Conservation (phyloP, 2,113 vertebrate species). For the Nibea coibor region DNA sequence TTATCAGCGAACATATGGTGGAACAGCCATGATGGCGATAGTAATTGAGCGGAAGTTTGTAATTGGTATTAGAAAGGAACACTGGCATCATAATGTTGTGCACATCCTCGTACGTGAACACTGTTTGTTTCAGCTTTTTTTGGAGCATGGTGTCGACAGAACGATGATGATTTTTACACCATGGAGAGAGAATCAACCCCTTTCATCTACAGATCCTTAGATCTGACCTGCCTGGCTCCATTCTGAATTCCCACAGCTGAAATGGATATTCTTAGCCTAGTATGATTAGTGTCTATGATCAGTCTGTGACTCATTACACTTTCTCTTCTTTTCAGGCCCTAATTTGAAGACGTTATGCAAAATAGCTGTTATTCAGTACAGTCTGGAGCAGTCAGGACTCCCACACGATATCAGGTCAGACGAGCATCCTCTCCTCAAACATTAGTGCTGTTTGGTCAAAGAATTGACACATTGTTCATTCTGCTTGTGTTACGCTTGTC, state of each 20-base stretch:
- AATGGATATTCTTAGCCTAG: constrained; percentile 38
- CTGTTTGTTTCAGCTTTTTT: constrained; percentile 25
- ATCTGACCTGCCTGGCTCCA: constrained; percentile 13
- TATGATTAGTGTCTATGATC: constrained; percentile 36
- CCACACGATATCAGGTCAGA: constrained; percentile 97
- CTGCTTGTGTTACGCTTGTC: constrained; percentile 44
- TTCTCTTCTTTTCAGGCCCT: constrained; percentile 86
- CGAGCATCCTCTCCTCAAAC: constrained; percentile 33
- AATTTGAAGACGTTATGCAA: constrained; percentile 99
- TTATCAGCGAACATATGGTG: constrained; percentile 69
- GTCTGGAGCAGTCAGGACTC: constrained; percentile 96
- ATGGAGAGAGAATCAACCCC: background rate
- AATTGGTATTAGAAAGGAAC: constrained; percentile 30
- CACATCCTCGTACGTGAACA: background rate
- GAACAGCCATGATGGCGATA: constrained; percentile 27
- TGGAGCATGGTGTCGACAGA: background rate
- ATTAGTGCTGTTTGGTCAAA: constrained; percentile 40
- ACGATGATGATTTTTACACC: constrained; percentile 9
- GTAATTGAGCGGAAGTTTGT: constrained; percentile 19
- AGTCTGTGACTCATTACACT: constrained; percentile 52
- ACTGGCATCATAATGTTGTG: background rate
- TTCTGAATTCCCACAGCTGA: constrained; percentile 56
- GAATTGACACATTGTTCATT: constrained; percentile 36
- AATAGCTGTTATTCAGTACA: constrained; percentile 97
- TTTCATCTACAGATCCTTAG: constrained; percentile 32